Conservation (phyloP, 2,888 invertebrate species). For the Cynaeus angustus region DNA sequence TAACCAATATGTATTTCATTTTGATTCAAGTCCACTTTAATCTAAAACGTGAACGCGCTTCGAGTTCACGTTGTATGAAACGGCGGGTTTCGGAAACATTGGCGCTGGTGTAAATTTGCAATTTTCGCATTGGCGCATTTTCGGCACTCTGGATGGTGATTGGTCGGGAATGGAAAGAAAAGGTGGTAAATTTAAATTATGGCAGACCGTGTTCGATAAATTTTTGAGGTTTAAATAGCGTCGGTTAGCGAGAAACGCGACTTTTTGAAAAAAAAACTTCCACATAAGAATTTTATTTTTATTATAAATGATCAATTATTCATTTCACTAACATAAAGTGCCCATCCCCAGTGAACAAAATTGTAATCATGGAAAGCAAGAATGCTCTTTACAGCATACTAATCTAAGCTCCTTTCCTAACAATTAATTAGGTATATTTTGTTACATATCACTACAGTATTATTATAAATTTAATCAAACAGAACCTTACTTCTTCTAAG, state of each 20-base stretch:
- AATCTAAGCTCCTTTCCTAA: conserved; percentile 70
- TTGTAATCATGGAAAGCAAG: conserved; percentile 69
- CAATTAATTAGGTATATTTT: conserved; percentile 68
- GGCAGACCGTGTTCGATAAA: too few species aligned
- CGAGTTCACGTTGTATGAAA: conserved; percentile 8
- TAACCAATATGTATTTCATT: conserved; percentile 99
- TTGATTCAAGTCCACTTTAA: conserved; percentile 57
- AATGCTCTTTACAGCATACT: conserved; percentile 71
- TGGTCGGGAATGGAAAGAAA: neutral
- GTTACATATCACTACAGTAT: conserved; percentile 64
- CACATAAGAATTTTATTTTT: conserved; percentile 61
- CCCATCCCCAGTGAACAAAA: conserved; percentile 71
- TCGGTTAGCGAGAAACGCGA: too few species aligned
- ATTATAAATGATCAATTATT: conserved; percentile 72
- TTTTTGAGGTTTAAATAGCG: too few species aligned
- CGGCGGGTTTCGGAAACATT: conserved; percentile 10
- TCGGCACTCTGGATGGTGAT: neutral
- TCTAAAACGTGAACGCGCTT: neutral
- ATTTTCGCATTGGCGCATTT: conserved; percentile 14
- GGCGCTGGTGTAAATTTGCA: conserved; percentile 10
- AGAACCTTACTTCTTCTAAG: conserved; percentile 58
- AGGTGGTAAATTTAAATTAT: neutral
- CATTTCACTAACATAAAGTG: conserved; percentile 71
- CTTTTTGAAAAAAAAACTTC: conserved; percentile 12
- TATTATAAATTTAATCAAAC: conserved; percentile 61